Percentiles rank a stretch among this genome's conserved stretches.
Conservation (phyloP, 2,113 vertebrate species). For the Rana temporaria region DNA sequence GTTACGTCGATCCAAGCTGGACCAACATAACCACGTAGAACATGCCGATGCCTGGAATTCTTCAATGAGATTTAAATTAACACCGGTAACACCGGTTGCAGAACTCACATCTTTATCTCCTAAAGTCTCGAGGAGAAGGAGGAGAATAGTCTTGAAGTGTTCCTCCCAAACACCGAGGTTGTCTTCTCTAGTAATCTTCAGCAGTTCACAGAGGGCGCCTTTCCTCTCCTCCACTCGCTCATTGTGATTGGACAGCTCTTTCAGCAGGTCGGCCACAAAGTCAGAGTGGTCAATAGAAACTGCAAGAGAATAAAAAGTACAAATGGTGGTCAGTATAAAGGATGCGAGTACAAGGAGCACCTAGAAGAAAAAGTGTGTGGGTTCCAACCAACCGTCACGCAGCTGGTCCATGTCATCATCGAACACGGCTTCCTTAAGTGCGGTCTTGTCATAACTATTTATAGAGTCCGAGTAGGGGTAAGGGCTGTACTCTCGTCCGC, state of each 20-base stretch:
- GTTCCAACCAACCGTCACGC: conserved; percentile 82
- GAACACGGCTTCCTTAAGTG: conserved; percentile 95
- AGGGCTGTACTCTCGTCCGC: conserved; percentile 88
- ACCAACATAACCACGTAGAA: too few species aligned
- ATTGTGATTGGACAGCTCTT: conserved; percentile 97
- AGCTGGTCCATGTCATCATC: conserved; percentile 98
- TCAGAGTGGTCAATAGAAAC: conserved; percentile 89
- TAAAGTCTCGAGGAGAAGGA: conserved; percentile 93
- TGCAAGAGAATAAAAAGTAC: conserved; percentile 62
- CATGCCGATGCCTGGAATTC: too few species aligned
- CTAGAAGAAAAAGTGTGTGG: background rate
- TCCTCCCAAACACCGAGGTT: conserved; percentile 95
- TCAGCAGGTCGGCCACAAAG: conserved; percentile 94
- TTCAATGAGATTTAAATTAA: too few species aligned
- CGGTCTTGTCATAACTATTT: conserved; percentile 91
- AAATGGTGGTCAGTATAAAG: background rate
- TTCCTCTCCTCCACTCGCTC: conserved; percentile 94
- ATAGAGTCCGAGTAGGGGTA: conserved; percentile 90
- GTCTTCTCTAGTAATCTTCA: conserved; percentile 96
- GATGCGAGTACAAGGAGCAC: background rate
- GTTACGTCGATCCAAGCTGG: too few species aligned
- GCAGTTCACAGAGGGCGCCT: conserved; percentile 89
- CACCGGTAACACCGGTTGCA: too few species aligned
- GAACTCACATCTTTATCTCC: conserved; percentile 93
- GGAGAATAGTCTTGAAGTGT: conserved; percentile 97